Evolutionary conservation across 2,113 vertebrate genomes (phyloP), one percentile per base, ranked within the genome.

Genomic region (Oxyura jamaicensis): DNA sequence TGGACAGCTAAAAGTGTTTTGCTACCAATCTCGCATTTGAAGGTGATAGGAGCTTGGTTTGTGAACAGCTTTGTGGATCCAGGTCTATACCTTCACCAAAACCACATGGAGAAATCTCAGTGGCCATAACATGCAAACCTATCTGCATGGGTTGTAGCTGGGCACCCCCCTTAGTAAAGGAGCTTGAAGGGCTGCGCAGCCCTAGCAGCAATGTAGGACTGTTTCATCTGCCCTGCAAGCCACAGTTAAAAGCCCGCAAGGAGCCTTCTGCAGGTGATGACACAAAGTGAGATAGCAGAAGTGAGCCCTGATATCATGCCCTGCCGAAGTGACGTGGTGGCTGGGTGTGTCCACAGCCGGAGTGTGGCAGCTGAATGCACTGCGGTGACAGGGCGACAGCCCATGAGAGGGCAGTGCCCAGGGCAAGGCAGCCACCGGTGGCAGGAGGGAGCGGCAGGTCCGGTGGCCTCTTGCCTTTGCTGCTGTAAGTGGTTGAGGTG

Each of bases 91-190:
- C n/a, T 84, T 95, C 58, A 82, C 65, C 39, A 52, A 75, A 92
- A 48, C 21, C 62, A 31, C 0, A 0, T 42, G 41, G 63, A 66
- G 79, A 95, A 96, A 78, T 94, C 96, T 97, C 95, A 63, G 67
- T 77, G 91, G 91, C 69, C 84, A 85, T 95, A 97, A 77, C 91
- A 89, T 29, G 91, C 63, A 95, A 94, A 95, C 90, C 92, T 85
- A 87, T 91, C 95, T 96, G 83, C n/a, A 52, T 33, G 41, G 76
- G 59, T 42, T 59, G 8, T 79, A 91, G 71, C 59, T 85, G 74
- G 55, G 68, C 13, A 82, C 42, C 78, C 92, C 92, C 85, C 81
- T 95, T 93, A 96, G 16, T 26, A 82, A 66, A 7, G 10, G 63
- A 52, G 1, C 86, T 92, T 84, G 66, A 68, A 91, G 71, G 62